These are phyloP conservation scores for Drosophila aldrichi DNA, from an alignment of 2,888 invertebrate genomes.

Conservation along the genomic window DNA sequence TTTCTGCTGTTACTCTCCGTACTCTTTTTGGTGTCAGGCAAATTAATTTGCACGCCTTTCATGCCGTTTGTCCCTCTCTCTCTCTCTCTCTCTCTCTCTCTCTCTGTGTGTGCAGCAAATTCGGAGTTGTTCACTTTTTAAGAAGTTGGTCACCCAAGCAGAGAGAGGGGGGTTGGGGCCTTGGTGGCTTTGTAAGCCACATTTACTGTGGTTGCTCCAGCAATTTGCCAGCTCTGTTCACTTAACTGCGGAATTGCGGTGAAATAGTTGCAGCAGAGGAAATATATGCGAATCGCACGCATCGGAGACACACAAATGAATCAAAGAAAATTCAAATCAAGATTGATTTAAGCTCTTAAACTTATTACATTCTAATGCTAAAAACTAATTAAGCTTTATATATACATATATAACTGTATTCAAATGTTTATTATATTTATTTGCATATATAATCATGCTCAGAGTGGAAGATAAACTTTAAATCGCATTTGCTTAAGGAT, in stretches of 20 bases:
- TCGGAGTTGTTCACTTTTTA: slow-evolving; percentile 24
- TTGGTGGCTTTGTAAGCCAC: slow-evolving; percentile 22
- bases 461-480: background rate
- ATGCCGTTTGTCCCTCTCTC: background rate
- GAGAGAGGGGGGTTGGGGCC: background rate
- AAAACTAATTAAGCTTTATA: background rate
- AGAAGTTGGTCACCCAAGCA: slow-evolving; percentile 14
- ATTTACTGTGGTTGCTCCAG: slow-evolving; percentile 27
- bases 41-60: slow-evolving; percentile 63
- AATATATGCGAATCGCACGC: background rate
- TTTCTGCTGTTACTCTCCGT: slow-evolving; percentile 18
- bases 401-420: too few species aligned
- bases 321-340: background rate
- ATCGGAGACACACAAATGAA: slow-evolving; percentile 6
- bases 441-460: background rate
- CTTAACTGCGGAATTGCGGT: slow-evolving; percentile 18
- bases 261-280: slow-evolving; percentile 19
- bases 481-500: background rate
- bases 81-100: too few species aligned
- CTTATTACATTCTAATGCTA: background rate
- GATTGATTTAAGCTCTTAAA: background rate
- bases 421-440: background rate
- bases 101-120: slow-evolving; percentile 19
- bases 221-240: slow-evolving; percentile 23
- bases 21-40: slow-evolving; percentile 37